Evolutionary conservation across 2,797 vertebrate genomes (phyloP), one percentile per base, ranked within the genome.

Genomic region (Percopsis omiscomaycus): DNA sequence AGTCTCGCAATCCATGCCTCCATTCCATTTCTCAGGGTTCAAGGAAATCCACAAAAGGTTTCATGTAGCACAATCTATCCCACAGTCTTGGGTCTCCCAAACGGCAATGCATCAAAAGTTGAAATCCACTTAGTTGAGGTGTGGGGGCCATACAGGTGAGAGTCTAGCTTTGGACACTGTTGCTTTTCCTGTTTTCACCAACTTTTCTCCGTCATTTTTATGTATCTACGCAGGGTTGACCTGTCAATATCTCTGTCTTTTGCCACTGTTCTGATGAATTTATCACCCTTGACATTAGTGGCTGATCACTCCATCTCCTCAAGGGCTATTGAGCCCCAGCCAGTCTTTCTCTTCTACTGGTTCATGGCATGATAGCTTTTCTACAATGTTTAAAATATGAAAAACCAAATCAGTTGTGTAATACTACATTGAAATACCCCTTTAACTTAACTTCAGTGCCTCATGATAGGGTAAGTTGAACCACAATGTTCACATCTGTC

Each of bases 91-190:
- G 63, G 71, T 10, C 12, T 68, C 46, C 69, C 57, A 60, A 68
- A 74, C 67, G 55, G 56, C 45, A 69, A 53, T 51, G 74, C 58
- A 66, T 47, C 68, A 63, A 79, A 68, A 61, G 68, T 15, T 65
- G 15, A 75, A 74, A 73, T 66, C 66, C 59, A 61, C 60, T 60
- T 54, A 29, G 60, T 32, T 61, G 59, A 5, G 30, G 4, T 32
- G 30, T 4, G 30, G 30, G 6, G n/a, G n/a, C n/a, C n/a, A n/a
- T n/a, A n/a, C n/a, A 59, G 65, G 67, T 62, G 78, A 68, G 70
- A n/a, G 78, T 79, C 73, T 66, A 65, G 66, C 66, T 56, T 53
- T 68, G 64, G 77, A 76, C 71, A 30, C 64, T 0, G 67, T 75
- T 80, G 73, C 70, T 70, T 82, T n/a, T n/a, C 1, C 22, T 22